These are phyloP conservation scores for Elanoides forficatus DNA, from an alignment of 2,113 vertebrate genomes.

Conservation along the genomic window DNA sequence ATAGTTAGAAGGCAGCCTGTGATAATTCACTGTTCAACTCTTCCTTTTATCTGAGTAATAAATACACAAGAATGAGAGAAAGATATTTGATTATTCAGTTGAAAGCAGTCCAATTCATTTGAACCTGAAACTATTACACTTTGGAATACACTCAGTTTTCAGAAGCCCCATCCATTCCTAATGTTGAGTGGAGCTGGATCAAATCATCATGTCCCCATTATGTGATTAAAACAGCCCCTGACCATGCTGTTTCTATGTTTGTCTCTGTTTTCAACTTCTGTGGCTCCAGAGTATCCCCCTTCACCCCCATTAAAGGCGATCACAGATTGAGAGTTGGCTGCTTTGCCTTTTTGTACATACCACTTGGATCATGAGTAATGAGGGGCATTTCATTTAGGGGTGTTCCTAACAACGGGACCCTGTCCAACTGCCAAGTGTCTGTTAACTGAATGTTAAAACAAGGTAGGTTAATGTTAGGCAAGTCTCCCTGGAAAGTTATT, in stretches of 20 bases:
- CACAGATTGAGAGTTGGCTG: constrained; percentile 38
- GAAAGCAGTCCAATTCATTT: not conserved
- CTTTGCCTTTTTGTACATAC: constrained; percentile 27
- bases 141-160: not conserved
- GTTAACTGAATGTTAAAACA: constrained; percentile 67
- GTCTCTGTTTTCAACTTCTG: constrained; percentile 41
- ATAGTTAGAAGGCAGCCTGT: not conserved
- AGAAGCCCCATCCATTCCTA: not conserved
- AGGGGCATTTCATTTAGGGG: constrained; percentile 51
- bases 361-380: constrained; percentile 52
- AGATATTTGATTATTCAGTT: not conserved
- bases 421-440: constrained; percentile 56
- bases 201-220: constrained; percentile 24
- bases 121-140: not conserved
- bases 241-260: constrained; percentile 61
- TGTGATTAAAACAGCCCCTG: constrained; percentile 31
- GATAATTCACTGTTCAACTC: not conserved
- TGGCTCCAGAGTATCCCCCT: constrained; percentile 17
- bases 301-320: constrained; percentile 54
- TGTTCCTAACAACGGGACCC: constrained; percentile 35
- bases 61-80: not conserved
- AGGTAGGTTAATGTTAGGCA: constrained; percentile 53
- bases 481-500: constrained; percentile 65
- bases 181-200: constrained; percentile 11
- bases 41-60: not conserved